Evolutionary conservation across 2,113 vertebrate species (phyloP), one percentile per base, ranked within the genome.

Genomic region (Oryzias curvinotus): DNA sequence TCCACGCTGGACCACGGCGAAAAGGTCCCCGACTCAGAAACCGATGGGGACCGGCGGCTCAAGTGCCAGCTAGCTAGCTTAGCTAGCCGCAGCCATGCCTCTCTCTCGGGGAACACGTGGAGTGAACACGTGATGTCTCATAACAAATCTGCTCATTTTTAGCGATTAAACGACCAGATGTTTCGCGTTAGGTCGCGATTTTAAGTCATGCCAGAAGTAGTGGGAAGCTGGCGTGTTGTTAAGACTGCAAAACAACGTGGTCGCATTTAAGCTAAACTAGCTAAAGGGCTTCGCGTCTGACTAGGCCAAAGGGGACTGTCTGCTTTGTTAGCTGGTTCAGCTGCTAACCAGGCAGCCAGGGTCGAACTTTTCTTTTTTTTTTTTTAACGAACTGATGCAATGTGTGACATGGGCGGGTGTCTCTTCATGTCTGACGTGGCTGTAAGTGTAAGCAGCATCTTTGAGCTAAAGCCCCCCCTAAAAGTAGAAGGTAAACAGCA

Each of bases 61-160:
- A 5, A 5, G 7, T 8, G 58, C 62, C 30, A 30, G 57, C n/a
- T 36, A 47, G 48, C 62, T 16, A 47, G 42, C 52, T 56, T 61
- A 18, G 72, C 50, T 59, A 72, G 44, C 62, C 45, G 57, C 64
- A 50, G 14, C 65, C 85, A 88, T 84, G 83, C 78, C 70, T 78
- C 78, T 79, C 73, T 75, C 65, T 62, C 41, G 69, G 67, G 78
- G 73, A 87, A 90, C 91, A 93, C 92, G 92, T 93, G 92, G 87
- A 91, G 78, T 75, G 61, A 85, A 86, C 91, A 92, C 89, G 90
- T 92, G 91, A 91, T 14, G 70, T 57, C 70, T 75, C 83, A 91
- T 7, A 89, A 89, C 85, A 90, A 89, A 83, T 71, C 65, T 65
- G 62, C 55, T 47, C 21, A 1, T 60, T 81, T 71, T 65, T 36